These are phyloP conservation scores for Eumerus sabulonum DNA, from an alignment of 2,888 invertebrate genomes.

Conservation along the genomic window DNA sequence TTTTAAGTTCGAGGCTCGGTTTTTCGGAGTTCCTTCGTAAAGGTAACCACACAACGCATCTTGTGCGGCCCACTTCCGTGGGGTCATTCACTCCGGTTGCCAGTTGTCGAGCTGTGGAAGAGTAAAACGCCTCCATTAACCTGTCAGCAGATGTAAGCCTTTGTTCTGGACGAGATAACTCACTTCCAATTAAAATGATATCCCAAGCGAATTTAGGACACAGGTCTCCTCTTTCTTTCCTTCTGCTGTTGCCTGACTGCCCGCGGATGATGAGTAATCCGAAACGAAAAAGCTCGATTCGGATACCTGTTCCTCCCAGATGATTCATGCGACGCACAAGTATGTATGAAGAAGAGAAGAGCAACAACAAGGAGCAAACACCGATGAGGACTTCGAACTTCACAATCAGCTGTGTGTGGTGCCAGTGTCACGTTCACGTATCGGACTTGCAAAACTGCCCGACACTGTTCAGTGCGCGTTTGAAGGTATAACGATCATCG, in stretches of 20 bases:
- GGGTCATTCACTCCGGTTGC: no score
- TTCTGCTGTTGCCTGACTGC: background rate
- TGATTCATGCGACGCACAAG: conserved; percentile 45
- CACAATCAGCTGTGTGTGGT: conserved; percentile 55
- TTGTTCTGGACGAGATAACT: conserved; percentile 22
- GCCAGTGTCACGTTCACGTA: conserved; percentile 31
- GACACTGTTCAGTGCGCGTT: conserved; percentile 24
- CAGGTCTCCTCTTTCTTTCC: conserved; percentile 17
- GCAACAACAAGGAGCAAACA: background rate
- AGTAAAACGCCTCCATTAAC: conserved; percentile 38
- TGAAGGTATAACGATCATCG: background rate
- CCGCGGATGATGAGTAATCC: conserved; percentile 33
- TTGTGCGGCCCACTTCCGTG: no score
- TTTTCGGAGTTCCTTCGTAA: background rate
- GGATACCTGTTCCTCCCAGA: conserved; percentile 60
- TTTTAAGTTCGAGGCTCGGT: no score
- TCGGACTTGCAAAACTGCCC: conserved; percentile 11
- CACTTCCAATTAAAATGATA: conserved; percentile 41
- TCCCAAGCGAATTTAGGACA: conserved; percentile 59
- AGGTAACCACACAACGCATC: background rate
- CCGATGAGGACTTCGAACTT: conserved; percentile 56
- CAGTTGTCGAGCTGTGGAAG: background rate
- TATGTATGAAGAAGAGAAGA: no score
- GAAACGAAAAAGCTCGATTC: conserved; percentile 49
- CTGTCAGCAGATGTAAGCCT: conserved; percentile 21